These are phyloP conservation scores for Vipera latastei DNA, from an alignment of 2,797 vertebrate genomes.

Conservation along the genomic window DNA sequence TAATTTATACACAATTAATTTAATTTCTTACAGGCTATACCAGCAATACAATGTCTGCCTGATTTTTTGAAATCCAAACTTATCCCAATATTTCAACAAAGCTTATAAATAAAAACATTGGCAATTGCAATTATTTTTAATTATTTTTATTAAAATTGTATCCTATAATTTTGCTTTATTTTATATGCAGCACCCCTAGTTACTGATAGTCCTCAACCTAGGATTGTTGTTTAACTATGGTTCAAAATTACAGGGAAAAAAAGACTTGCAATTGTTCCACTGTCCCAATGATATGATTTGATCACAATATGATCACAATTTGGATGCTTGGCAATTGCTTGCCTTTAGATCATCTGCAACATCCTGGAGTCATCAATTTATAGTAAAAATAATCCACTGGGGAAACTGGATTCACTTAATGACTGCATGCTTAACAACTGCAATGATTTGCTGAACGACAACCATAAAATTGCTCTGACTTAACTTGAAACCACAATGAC, in stretches of 20 bases:
- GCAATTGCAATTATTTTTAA: background rate
- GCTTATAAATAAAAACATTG: background rate
- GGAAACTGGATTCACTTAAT: background rate
- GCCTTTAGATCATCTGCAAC: background rate
- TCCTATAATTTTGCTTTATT: background rate
- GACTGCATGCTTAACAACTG: background rate
- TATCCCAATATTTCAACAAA: slow-evolving; percentile 6
- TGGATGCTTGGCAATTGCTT: background rate
- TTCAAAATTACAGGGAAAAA: background rate
- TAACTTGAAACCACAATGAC: background rate
- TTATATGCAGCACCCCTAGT: background rate
- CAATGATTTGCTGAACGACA: background rate
- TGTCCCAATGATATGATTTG: background rate
- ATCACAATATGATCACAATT: background rate
- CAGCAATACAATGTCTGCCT: background rate
- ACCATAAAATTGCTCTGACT: background rate
- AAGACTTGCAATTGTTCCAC: background rate
- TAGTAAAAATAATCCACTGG: background rate
- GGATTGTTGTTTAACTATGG: background rate
- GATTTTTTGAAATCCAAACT: background rate
- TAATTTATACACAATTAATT: background rate
- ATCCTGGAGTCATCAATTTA: background rate
- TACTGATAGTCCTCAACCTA: background rate
- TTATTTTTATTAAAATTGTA: background rate
- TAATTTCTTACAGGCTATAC: background rate